phyloP scores from a whole-genome alignment of 2,113 vertebrate species.

The Agapornis roseicollis region DNA sequence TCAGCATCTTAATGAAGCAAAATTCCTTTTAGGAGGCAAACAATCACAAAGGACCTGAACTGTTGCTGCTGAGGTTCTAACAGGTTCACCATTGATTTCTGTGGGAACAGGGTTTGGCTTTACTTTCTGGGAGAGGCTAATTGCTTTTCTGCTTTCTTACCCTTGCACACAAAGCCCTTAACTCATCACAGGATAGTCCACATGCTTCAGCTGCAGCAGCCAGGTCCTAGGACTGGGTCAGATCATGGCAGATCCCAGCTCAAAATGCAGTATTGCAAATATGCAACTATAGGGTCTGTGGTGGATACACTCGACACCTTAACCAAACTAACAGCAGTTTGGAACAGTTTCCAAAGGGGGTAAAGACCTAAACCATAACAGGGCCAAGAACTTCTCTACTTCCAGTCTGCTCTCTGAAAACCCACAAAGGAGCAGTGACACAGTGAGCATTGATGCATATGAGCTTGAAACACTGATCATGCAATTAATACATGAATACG shows the following conservation, averaged over 20 bases:
- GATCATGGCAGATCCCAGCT: not conserved
- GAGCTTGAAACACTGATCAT: not conserved
- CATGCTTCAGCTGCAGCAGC: not conserved
- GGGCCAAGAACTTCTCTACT: not conserved
- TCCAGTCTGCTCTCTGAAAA: not conserved
- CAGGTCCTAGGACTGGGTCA: not conserved
- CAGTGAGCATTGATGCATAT: not conserved
- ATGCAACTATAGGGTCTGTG: not conserved
- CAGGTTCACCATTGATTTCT: not conserved
- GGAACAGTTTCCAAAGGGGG: not conserved
- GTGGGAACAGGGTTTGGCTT: not conserved
- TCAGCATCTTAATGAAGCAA: not conserved
- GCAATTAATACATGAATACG: not conserved
- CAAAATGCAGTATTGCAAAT: not conserved
- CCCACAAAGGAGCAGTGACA: not conserved
- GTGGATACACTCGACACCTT: fast-evolving
- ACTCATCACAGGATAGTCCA: not conserved
- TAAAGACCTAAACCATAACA: not conserved
- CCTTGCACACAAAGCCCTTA: not conserved
- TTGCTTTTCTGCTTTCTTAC: not conserved
- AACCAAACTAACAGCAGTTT: not conserved
- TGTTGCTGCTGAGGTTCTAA: not conserved
- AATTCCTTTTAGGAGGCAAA: slow-evolving; percentile 5
- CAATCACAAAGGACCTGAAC: not conserved
- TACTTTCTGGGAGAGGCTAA: not conserved